These are phyloP conservation scores for Babylonia areolata DNA, from an alignment of 1,140 invertebrate species.

Conservation along the genomic window DNA sequence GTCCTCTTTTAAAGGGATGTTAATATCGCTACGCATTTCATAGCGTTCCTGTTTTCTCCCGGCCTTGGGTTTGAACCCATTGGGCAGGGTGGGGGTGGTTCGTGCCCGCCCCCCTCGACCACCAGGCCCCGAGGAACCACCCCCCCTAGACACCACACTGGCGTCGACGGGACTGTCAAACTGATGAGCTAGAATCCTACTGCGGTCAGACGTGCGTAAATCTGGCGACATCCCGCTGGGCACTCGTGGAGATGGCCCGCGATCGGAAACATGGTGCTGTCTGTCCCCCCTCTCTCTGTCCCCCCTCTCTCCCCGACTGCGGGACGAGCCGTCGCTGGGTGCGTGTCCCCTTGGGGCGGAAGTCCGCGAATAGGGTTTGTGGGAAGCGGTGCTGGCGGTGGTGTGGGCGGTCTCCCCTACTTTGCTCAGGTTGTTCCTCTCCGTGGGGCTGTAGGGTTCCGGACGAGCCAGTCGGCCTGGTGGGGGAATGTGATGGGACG, in stretches of 20 bases:
- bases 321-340: conserved; percentile 41
- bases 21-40: conserved; percentile 69
- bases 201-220: conserved; percentile 40
- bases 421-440: conserved; percentile 72
- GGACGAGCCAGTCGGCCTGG: conserved; percentile 67
- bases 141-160: conserved; percentile 28
- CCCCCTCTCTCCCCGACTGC: conserved; percentile 47
- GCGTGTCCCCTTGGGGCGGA: conserved; percentile 51
- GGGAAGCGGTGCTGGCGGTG: conserved; percentile 44
- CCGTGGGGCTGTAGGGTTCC: conserved; percentile 72
- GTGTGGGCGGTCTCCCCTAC: too few relatives aligned
- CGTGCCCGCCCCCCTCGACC: conserved; percentile 36
- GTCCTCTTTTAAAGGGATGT: conserved; percentile 66
- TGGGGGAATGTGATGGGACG: conserved; percentile 58
- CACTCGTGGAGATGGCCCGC: conserved; percentile 22
- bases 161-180: conserved; percentile 53
- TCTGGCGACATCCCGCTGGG: conserved; percentile 33
- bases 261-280: conserved; percentile 33
- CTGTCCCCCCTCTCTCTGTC: conserved; percentile 51
- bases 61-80: conserved; percentile 67
- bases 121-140: conserved; percentile 31
- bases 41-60: conserved; percentile 64
- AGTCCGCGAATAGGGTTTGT: conserved; percentile 46
- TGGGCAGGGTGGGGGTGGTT: conserved; percentile 57
- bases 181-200: conserved; percentile 57